These are phyloP conservation scores for Gadus chalcogrammus DNA, from an alignment of 2,113 vertebrate genomes.

Conservation along the genomic window DNA sequence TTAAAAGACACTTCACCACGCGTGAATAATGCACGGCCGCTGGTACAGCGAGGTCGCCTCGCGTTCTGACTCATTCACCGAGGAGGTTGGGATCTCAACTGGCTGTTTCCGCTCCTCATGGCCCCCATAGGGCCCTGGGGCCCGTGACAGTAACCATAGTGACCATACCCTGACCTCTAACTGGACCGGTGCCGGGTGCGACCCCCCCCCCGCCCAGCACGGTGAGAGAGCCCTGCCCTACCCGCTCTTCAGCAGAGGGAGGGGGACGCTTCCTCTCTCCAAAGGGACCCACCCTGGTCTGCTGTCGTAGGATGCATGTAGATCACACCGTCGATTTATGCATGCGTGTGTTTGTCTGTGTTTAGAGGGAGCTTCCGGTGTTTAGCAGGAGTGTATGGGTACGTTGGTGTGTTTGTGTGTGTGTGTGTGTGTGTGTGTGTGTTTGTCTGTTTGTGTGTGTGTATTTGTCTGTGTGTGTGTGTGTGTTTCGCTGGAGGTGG, in stretches of 20 bases:
- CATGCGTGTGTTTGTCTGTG: slow-evolving; percentile 34
- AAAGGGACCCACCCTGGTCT: slow-evolving; percentile 73
- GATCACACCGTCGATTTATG: slow-evolving; percentile 56
- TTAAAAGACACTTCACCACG: slow-evolving; percentile 85
- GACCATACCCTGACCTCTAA: slow-evolving; percentile 76
- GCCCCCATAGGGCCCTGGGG: slow-evolving; percentile 67
- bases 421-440: too few relatives aligned
- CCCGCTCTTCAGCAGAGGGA: slow-evolving; percentile 91
- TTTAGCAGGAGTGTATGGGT: slow-evolving; percentile 69
- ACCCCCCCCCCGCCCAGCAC: slow-evolving; percentile 75
- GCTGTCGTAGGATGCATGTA: slow-evolving; percentile 68
- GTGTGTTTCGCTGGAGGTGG: slow-evolving; percentile 63
- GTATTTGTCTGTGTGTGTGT: background rate
- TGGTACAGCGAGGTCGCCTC: slow-evolving; percentile 74
- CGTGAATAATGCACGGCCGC: slow-evolving; percentile 94
- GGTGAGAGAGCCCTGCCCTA: slow-evolving; percentile 65
- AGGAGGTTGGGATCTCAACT: slow-evolving; percentile 81
- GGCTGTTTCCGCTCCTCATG: slow-evolving; percentile 68
- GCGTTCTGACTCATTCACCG: slow-evolving; percentile 78
- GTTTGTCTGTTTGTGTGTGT: slow-evolving; percentile 13
- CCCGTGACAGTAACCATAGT: slow-evolving; percentile 78
- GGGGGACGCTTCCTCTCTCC: slow-evolving; percentile 92
- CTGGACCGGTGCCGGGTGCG: slow-evolving; percentile 78
- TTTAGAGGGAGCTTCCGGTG: slow-evolving; percentile 71
- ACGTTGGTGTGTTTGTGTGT: slow-evolving; percentile 55